Evolutionary conservation across 2,888 invertebrate species (phyloP), one percentile per base, ranked within the genome.

Genomic region (Mythimna albipuncta): DNA sequence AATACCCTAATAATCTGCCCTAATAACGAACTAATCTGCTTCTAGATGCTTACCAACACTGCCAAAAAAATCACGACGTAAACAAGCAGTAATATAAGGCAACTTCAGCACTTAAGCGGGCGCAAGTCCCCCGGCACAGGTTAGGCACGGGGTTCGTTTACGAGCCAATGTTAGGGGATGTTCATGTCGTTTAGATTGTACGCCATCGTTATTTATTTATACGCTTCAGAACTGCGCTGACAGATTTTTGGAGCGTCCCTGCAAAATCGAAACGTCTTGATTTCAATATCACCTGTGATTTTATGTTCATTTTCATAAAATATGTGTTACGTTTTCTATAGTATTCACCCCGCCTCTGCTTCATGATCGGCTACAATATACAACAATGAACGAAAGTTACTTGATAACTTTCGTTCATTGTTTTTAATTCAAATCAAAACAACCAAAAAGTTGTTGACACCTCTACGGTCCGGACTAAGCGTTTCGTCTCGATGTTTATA

Each of bases 151-250:
- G 26, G 50, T 10, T 38, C 52, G 54, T 80, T 80, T 77, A 77
- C 77, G 81, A 74, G 55, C 52, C 9, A 41, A 67, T 52, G 44
- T 70, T 62, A 76, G 52, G 71, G 76, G 68, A 76, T 76, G 58
- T 21, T 65, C 62, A 32, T 57, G 61, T 44, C 72, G 59, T 77
- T 76, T 72, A 81, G 72, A 79, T 77, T 59, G 63, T 68, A 59
- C 54, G 32, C 63, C 26, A n/a, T 52, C 55, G 6, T 68, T 69
- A 69, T 55, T 76, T 76, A 72, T 81, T 81, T 64, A 75, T 54
- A 47, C 21, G 32, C 9, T 68, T 64, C 58, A 64, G 64, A 64
- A 67, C 7, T 62, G 57, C 32, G 80, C 19, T 64, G 47, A 54
- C 47, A 52, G 75, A 61, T 64, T 64, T 61, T 16, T 54, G n/a